Conservation (phyloP, 2,888 invertebrate species). For the Bugulina stolonifera region DNA sequence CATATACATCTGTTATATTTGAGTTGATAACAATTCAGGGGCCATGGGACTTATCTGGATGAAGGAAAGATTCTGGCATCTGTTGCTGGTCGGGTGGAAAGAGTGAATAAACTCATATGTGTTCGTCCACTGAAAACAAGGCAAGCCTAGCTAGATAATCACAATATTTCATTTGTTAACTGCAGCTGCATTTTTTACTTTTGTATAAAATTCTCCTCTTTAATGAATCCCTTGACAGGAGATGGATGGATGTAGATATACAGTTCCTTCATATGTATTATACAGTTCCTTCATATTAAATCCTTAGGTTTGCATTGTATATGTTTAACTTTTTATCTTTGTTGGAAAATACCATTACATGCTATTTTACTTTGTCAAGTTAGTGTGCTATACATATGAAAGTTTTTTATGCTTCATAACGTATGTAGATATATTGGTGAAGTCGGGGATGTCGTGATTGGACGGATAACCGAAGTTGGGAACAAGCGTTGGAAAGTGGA, state of each 20-base stretch:
- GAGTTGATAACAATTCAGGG: too few relatives aligned
- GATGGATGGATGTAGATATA: too few relatives aligned
- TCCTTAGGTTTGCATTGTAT: too few relatives aligned
- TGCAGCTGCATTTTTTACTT: background rate
- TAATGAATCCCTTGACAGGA: too few relatives aligned
- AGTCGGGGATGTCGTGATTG: conserved; percentile 94
- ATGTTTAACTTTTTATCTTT: too few relatives aligned
- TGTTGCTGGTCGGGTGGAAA: conserved; percentile 86
- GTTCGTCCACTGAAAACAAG: conserved; percentile 84
- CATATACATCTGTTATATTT: background rate
- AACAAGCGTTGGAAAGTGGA: conserved; percentile 92
- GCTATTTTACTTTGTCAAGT: too few relatives aligned
- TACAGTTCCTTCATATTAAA: too few relatives aligned
- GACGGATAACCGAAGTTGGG: conserved; percentile 86
- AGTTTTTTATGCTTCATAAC: too few relatives aligned
- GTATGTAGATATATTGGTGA: conserved; percentile 62
- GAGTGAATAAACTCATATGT: conserved; percentile 88
- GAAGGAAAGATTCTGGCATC: conserved; percentile 68
- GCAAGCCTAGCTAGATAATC: conserved; percentile 57
- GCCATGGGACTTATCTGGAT: conserved; percentile 87
- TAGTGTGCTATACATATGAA: too few relatives aligned
- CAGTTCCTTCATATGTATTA: too few relatives aligned
- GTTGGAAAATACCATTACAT: too few relatives aligned
- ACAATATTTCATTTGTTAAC: too few relatives aligned
- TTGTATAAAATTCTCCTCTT: background rate